These are phyloP conservation scores for Ophioninae sp. DNA, from an alignment of 2,888 invertebrate species.

Conservation along the genomic window DNA sequence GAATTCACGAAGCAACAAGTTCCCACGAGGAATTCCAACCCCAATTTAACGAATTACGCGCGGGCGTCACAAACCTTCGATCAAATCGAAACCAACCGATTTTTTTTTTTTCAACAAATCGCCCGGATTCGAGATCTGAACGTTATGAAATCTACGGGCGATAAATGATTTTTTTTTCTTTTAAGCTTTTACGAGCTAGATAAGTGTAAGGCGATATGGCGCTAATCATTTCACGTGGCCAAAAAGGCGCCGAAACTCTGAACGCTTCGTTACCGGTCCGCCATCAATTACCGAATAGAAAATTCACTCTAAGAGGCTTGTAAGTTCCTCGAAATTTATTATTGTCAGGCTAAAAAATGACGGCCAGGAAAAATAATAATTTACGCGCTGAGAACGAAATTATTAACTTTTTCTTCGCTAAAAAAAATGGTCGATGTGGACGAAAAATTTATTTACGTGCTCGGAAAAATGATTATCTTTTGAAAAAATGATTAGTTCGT, in stretches of 20 bases:
- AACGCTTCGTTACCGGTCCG: background rate
- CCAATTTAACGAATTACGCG: background rate
- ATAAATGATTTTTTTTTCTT: background rate
- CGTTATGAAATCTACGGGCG: background rate
- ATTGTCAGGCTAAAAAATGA: no score
- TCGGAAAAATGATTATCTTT: no score
- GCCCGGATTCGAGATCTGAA: background rate
- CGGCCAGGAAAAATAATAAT: no score
- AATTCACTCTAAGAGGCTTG: background rate
- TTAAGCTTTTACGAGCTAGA: background rate
- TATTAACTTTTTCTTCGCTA: no score
- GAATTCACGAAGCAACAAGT: slow-evolving; percentile 2
- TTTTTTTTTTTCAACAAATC: background rate
- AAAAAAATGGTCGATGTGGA: no score
- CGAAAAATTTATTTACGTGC: no score
- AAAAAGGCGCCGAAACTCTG: background rate
- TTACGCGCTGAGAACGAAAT: no score
- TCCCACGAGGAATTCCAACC: background rate
- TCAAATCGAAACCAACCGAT: background rate
- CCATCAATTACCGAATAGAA: background rate
- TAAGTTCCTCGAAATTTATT: background rate
- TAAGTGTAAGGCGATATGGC: background rate
- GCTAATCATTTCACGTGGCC: background rate
- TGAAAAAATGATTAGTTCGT: no score
- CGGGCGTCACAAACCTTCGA: background rate